Conservation (phyloP, 2,113 vertebrate genomes). For the Channa argus region DNA sequence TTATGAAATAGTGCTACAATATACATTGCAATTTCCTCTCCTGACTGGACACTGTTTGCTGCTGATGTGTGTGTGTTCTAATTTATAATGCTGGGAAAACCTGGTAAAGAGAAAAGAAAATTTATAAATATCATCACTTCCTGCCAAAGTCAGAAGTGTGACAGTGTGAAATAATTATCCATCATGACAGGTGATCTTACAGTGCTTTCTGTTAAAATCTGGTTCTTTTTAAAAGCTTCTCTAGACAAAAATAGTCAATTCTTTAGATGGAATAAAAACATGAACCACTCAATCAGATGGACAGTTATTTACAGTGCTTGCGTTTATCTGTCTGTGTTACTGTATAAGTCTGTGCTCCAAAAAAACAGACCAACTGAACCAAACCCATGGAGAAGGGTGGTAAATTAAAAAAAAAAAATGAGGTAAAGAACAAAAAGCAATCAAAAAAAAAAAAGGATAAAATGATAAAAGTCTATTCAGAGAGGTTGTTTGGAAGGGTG, state of each 20-base stretch:
- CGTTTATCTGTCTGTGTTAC: slow-evolving; percentile 20
- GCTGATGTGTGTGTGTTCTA: slow-evolving; percentile 36
- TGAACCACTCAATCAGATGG: slow-evolving; percentile 59
- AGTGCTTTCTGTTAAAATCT: slow-evolving; percentile 64
- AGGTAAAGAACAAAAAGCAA: slow-evolving; percentile 59
- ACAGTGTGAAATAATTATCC: slow-evolving; percentile 61
- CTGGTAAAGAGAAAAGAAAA: slow-evolving; percentile 43
- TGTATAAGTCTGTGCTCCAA: slow-evolving; percentile 32
- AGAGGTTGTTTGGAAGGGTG: slow-evolving; percentile 1
- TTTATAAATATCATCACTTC: slow-evolving; percentile 37
- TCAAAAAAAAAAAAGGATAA: slow-evolving; percentile 49
- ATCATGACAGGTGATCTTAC: slow-evolving; percentile 51
- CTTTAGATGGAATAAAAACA: slow-evolving; percentile 63
- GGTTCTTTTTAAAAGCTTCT: slow-evolving; percentile 71
- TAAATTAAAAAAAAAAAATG: slow-evolving; percentile 36
- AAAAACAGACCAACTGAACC: slow-evolving; percentile 38
- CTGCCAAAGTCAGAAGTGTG: slow-evolving; percentile 13
- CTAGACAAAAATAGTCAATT: slow-evolving; percentile 69
- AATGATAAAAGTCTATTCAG: slow-evolving; percentile 67
- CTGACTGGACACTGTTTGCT: slow-evolving; percentile 60
- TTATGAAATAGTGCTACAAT: slow-evolving; percentile 98
- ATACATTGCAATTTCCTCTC: slow-evolving; percentile 92
- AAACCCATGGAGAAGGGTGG: slow-evolving; percentile 45
- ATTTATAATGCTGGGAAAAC: slow-evolving; percentile 37
- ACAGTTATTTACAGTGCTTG: slow-evolving; percentile 82